A percentile compares a stretch with the other conserved stretches of the same genome.
Evolutionary conservation across 2,797 vertebrate genomes (phyloP).

Genomic region (Neomorphus geoffroyi): DNA sequence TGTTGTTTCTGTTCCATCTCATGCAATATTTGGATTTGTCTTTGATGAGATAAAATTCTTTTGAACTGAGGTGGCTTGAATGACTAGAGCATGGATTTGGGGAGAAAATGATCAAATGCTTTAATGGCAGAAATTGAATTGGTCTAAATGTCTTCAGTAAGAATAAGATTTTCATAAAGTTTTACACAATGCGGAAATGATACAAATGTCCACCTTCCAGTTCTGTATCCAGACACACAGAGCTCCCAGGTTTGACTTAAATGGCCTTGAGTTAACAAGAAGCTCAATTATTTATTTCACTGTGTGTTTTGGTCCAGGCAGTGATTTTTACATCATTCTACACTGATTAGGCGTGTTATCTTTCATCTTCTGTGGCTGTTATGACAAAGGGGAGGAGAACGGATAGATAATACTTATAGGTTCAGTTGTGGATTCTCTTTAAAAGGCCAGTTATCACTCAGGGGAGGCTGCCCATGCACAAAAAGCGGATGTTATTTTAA

Average conservation of each 20-base stretch:
- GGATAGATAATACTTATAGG: conserved; percentile 42
- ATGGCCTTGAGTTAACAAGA: neutral
- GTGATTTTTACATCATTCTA: conserved; percentile 76
- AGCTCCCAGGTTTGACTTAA: neutral
- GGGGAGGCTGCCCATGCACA: conserved; percentile 63
- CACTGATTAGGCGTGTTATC: conserved; percentile 68
- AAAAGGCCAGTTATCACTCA: conserved; percentile 71
- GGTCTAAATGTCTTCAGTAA: neutral
- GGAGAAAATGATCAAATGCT: neutral
- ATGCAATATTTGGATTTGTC: neutral
- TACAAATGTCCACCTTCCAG: neutral
- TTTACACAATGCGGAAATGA: neutral
- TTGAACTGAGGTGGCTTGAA: neutral
- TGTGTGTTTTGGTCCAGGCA: neutral
- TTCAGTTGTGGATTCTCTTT: conserved; percentile 73
- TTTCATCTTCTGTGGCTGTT: conserved; percentile 71
- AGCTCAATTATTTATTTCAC: neutral
- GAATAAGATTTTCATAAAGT: neutral
- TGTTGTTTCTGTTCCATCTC: neutral
- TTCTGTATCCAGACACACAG: neutral
- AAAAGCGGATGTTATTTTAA: conserved; percentile 72
- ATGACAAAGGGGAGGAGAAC: conserved; percentile 13
- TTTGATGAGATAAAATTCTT: neutral
- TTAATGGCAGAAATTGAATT: neutral
- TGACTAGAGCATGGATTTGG: neutral